Conservation (phyloP, 2,113 vertebrate genomes). For the Corythornis vintsioides region DNA sequence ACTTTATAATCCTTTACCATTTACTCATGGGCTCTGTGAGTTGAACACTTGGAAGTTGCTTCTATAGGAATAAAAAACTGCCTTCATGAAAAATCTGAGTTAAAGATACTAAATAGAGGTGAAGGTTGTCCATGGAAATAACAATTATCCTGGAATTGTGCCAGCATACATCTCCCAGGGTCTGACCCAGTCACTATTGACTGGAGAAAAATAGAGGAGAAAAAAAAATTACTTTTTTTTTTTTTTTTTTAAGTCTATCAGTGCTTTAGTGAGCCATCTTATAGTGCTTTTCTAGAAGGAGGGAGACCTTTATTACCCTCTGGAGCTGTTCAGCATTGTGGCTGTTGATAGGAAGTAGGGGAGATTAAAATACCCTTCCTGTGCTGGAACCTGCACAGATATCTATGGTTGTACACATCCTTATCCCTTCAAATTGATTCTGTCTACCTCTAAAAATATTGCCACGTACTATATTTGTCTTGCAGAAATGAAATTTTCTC, state of each 20-base stretch:
- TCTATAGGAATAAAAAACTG: background rate
- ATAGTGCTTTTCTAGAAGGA: background rate
- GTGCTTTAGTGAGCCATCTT: background rate
- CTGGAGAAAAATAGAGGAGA: background rate
- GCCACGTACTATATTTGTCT: background rate
- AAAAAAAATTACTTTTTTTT: background rate
- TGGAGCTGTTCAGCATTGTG: background rate
- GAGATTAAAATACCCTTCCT: background rate
- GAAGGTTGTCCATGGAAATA: background rate
- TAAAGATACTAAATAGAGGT: background rate
- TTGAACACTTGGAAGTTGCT: background rate
- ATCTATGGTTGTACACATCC: background rate
- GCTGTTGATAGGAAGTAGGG: background rate
- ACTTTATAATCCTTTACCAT: background rate
- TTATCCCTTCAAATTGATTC: background rate
- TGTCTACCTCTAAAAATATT: slow-evolving; percentile 18
- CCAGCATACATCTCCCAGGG: background rate
- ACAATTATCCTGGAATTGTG: background rate
- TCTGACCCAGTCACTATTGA: background rate
- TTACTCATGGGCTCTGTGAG: background rate
- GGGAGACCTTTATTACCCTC: background rate
- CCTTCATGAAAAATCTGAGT: background rate
- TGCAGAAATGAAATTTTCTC: slow-evolving; percentile 38
- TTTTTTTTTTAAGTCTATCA: background rate
- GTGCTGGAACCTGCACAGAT: background rate